phyloP scores from a whole-genome alignment of 2,888 invertebrate genomes.

The Chironomus tentans region DNA sequence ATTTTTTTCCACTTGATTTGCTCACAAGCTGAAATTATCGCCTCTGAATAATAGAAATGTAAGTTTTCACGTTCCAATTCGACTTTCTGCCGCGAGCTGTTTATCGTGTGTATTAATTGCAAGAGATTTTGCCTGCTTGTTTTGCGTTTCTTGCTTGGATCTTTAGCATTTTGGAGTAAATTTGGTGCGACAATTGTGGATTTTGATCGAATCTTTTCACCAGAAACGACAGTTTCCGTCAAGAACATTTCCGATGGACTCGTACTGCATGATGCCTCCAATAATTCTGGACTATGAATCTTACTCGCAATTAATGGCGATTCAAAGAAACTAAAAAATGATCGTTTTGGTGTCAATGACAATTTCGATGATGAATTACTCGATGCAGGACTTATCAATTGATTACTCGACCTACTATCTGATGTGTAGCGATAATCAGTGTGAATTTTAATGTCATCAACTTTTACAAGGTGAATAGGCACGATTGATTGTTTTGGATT shows the following conservation, averaged over 20 bases:
- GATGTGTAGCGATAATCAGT: constrained; percentile 33
- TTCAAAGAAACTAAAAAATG: constrained; percentile 10
- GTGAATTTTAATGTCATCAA: constrained; percentile 42
- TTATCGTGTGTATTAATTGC: constrained; percentile 61
- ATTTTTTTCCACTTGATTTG: constrained; percentile 53
- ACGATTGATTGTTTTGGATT: background rate
- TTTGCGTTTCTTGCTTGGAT: constrained; percentile 48
- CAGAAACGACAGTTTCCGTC: constrained; percentile 33
- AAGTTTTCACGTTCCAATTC: constrained; percentile 78
- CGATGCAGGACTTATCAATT: constrained; percentile 11
- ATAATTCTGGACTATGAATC: constrained; percentile 29
- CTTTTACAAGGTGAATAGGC: constrained; percentile 35
- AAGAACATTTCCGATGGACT: constrained; percentile 38
- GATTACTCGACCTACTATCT: constrained; percentile 21
- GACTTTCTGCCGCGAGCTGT: constrained; percentile 60
- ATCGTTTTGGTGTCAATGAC: background rate
- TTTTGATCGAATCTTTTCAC: constrained; percentile 41
- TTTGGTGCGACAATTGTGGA: constrained; percentile 42
- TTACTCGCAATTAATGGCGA: constrained; percentile 28
- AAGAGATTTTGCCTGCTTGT: constrained; percentile 60
- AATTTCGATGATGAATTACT: background rate
- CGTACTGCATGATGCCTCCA: constrained; percentile 31
- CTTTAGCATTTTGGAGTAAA: constrained; percentile 45
- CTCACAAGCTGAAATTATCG: constrained; percentile 73
- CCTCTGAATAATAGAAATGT: constrained; percentile 76